Percentiles rank a stretch among this genome's conserved stretches.
Conservation (phyloP, 2,113 vertebrate genomes). For the Indicator indicator region DNA sequence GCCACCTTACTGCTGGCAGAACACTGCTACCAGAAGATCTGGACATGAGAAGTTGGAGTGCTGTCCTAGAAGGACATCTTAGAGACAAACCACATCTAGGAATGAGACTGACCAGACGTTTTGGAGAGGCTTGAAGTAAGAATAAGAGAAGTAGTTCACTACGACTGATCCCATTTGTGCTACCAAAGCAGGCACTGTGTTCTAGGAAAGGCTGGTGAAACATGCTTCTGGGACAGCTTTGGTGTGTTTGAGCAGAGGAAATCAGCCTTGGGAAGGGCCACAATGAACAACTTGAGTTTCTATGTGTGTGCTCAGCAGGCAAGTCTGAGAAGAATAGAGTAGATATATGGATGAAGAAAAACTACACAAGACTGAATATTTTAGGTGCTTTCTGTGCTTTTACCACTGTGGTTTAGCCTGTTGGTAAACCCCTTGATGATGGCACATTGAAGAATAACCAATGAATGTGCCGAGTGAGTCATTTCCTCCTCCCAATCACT, state of each 20-base stretch:
- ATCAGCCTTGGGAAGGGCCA: neutral
- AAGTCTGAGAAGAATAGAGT: neutral
- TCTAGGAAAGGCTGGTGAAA: neutral
- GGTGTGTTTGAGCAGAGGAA: neutral
- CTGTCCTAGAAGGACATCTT: neutral
- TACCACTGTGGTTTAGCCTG: neutral
- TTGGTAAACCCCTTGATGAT: neutral
- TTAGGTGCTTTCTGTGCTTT: neutral
- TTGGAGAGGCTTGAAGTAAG: neutral
- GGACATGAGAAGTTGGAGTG: neutral
- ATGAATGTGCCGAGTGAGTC: neutral
- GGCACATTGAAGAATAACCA: accelerated
- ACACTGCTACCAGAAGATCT: neutral
- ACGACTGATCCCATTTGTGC: neutral
- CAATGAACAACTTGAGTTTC: neutral
- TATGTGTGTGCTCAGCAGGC: neutral
- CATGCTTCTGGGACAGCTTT: neutral
- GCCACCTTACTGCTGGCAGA: neutral
- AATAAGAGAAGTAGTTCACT: neutral
- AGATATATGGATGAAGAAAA: neutral
- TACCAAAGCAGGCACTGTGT: neutral
- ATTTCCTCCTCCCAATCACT: neutral
- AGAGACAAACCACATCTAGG: neutral
- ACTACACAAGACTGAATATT: neutral
- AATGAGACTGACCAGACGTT: neutral